Percentiles rank a stretch among this genome's conserved stretches.
Conservation (phyloP, 92 coral and sea anemone species). For the Palythoa grandiflora region DNA sequence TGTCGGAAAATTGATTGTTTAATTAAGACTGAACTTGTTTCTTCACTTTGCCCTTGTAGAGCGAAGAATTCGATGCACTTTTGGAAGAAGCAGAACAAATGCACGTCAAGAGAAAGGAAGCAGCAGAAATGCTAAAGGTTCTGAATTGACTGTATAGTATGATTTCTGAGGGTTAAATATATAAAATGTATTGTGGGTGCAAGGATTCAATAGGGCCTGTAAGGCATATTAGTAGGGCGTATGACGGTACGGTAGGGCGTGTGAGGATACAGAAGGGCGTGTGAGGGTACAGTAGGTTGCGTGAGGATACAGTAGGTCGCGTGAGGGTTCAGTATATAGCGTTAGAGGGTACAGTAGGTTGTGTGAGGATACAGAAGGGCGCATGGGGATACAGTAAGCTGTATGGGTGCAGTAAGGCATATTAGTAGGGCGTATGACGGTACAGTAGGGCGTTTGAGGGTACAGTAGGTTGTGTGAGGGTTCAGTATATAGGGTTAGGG, state of each 20-base stretch:
- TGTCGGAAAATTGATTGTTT: too few relatives aligned
- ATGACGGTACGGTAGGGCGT: not conserved
- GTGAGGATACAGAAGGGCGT: not conserved
- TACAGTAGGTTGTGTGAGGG: too few relatives aligned
- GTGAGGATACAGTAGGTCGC: not conserved
- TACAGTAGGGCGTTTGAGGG: not conserved
- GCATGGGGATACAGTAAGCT: not conserved
- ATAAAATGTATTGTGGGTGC: too few relatives aligned
- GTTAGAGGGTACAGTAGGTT: not conserved
- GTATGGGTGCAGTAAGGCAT: too few relatives aligned
- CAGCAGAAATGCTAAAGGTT: conserved; percentile 98
- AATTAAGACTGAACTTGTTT: too few relatives aligned
- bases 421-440: too few relatives aligned
- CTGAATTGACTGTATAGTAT: not conserved
- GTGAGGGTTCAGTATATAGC: not conserved
- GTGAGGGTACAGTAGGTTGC: not conserved
- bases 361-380: not conserved
- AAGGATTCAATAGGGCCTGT: too few relatives aligned
- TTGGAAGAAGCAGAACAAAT: conserved; percentile 96
- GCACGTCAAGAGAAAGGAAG: conserved; percentile 94
- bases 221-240: not conserved
- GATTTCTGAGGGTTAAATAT: too few relatives aligned
- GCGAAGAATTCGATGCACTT: conserved; percentile 86
- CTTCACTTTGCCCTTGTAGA: conserved; percentile 48
- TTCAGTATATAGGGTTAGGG: too few relatives aligned